phyloP scores from a whole-genome alignment of 1,140 invertebrate genomes.

The Trichonephila clavata region DNA sequence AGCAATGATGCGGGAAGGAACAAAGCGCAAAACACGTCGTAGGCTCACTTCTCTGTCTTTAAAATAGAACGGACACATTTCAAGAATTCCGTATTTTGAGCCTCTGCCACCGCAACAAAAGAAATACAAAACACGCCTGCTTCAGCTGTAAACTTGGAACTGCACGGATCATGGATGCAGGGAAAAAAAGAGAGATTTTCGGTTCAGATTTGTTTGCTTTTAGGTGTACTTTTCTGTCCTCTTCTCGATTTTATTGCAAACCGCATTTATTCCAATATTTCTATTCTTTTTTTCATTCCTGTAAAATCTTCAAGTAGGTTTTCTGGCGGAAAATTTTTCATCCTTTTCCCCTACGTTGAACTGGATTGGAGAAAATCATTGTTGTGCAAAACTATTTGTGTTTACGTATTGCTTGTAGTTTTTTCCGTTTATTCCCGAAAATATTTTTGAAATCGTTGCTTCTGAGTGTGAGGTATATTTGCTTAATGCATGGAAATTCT shows the following conservation, averaged over 20 bases:
- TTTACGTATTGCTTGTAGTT: too few relatives aligned
- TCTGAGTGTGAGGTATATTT: too few relatives aligned
- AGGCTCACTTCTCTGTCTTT: not conserved
- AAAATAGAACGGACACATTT: conserved; percentile 61
- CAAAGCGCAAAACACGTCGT: conserved; percentile 14
- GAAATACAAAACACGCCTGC: conserved; percentile 44
- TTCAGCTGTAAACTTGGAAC: not conserved
- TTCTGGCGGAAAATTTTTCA: not conserved
- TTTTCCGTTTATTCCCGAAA: too few relatives aligned
- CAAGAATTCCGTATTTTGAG: conserved; percentile 51
- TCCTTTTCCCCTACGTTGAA: not conserved
- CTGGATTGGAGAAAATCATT: too few relatives aligned
- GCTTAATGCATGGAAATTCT: too few relatives aligned
- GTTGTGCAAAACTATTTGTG: too few relatives aligned
- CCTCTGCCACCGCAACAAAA: conserved; percentile 63
- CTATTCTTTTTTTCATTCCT: too few relatives aligned
- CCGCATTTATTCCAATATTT: too few relatives aligned
- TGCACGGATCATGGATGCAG: not conserved
- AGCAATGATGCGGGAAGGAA: conserved; percentile 13
- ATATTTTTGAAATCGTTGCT: too few relatives aligned
- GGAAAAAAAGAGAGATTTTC: not conserved
- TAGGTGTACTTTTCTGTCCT: not conserved
- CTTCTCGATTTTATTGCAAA: not conserved
- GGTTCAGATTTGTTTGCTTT: not conserved
- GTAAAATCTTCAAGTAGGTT: too few relatives aligned